phyloP scores from a whole-genome alignment of 2,888 invertebrate species.

The Protula sp. region DNA sequence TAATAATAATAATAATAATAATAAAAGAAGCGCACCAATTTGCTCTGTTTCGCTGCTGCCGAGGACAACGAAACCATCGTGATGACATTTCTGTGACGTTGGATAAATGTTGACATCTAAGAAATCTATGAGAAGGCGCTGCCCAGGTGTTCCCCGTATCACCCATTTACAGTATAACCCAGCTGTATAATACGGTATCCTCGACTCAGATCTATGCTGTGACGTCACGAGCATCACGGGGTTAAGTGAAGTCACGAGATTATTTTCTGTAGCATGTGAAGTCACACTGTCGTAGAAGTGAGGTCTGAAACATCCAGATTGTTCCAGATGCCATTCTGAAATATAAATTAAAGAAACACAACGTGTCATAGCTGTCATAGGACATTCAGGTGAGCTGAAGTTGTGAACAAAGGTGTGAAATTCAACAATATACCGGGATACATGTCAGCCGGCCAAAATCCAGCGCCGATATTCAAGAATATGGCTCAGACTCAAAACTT shows the following conservation, averaged over 20 bases:
- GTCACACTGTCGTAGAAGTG: not conserved
- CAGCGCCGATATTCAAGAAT: too few species aligned
- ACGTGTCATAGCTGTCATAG: too few species aligned
- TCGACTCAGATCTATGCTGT: not conserved
- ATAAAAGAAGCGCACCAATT: too few species aligned
- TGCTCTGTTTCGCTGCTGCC: too few species aligned
- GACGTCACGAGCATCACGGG: not conserved
- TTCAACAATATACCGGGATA: too few species aligned
- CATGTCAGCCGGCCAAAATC: too few species aligned
- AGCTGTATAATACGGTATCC: not conserved
- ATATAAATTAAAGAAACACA: too few species aligned
- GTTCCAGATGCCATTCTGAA: not conserved
- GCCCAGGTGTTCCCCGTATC: not conserved
- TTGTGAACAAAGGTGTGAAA: too few species aligned
- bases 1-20: too few species aligned
- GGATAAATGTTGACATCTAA: constrained; percentile 12
- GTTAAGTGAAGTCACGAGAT: not conserved
- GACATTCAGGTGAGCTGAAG: too few species aligned
- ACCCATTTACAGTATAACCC: not conserved
- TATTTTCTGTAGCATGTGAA: not conserved
- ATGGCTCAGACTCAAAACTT: too few species aligned
- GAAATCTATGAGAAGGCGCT: constrained; percentile 3
- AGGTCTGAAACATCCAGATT: not conserved
- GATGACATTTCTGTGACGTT: constrained; percentile 10
- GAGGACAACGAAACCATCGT: constrained; percentile 22